A percentile compares a stretch with the other conserved stretches of the same genome.
Evolutionary conservation across 2,888 invertebrate genomes (phyloP).

Genomic region (Antheraea yamamai): DNA sequence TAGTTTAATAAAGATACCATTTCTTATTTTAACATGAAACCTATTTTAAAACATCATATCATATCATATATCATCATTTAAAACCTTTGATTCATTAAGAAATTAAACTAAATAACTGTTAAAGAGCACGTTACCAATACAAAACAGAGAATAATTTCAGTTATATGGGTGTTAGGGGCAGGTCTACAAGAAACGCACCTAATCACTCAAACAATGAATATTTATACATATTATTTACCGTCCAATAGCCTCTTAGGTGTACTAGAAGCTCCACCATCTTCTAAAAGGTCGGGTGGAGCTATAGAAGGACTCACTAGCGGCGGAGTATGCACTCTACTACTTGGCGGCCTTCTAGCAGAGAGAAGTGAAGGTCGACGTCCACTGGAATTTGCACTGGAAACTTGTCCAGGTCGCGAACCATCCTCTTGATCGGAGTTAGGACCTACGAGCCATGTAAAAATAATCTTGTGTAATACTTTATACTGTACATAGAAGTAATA

Average conservation of each 20-base stretch:
- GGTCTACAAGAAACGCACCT: not conserved
- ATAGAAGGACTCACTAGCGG: constrained; percentile 86
- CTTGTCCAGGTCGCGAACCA: constrained; percentile 86
- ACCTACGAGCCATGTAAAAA: constrained; percentile 55
- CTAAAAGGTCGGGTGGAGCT: constrained; percentile 85
- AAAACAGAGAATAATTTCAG: not conserved
- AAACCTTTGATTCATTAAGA: too few species aligned
- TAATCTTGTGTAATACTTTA: not conserved
- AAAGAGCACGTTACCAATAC: not conserved
- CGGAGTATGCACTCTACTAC: constrained; percentile 87
- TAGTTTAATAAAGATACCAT: not conserved
- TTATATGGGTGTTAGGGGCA: not conserved
- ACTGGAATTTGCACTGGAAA: constrained; percentile 85
- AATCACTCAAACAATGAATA: not conserved
- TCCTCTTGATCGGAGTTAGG: constrained; percentile 90
- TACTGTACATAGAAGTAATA: not conserved
- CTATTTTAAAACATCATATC: not conserved
- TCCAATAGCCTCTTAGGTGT: constrained; percentile 87
- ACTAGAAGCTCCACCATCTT: constrained; percentile 91
- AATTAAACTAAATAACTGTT: not conserved
- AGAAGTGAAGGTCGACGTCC: constrained; percentile 71
- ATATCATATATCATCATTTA: too few species aligned
- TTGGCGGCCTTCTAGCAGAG: constrained; percentile 74
- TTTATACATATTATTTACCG: constrained; percentile 56
- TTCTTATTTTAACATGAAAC: not conserved